Conservation (phyloP, 2,113 vertebrate genomes). For the Sapajus apella region DNA sequence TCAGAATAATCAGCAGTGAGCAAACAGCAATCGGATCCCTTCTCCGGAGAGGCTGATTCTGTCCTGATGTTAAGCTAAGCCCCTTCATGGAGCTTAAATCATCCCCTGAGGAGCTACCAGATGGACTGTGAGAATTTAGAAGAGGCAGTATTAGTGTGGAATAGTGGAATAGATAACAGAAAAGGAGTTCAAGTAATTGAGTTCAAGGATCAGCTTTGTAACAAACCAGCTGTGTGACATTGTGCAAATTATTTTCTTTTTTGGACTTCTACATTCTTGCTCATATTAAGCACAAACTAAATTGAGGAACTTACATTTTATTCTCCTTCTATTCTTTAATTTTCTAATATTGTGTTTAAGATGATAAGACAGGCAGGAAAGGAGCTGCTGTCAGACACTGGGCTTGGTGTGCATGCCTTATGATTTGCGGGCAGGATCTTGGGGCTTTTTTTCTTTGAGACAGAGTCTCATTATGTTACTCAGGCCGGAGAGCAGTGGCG, state of each 20-base stretch:
- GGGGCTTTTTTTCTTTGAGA: not conserved
- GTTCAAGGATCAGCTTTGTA: not conserved
- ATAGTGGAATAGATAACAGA: not conserved
- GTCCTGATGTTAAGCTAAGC: not conserved
- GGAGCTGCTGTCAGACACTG: not conserved
- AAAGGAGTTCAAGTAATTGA: not conserved
- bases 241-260: not conserved
- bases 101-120: not conserved
- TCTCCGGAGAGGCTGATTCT: not conserved
- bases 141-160: not conserved
- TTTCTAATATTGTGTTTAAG: not conserved
- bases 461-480: too few species aligned
- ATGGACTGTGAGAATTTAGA: not conserved
- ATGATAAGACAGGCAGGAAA: not conserved
- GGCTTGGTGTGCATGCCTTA: not conserved
- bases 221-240: not conserved
- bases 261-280: not conserved
- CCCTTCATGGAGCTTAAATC: not conserved
- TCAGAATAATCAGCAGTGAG: not conserved
- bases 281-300: not conserved
- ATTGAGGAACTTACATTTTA: slow-evolving; percentile 2
- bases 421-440: not conserved
- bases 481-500: too few species aligned
- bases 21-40: not conserved
- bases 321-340: not conserved